Evolutionary conservation across 1,140 invertebrate genomes (phyloP).

Genomic region (Augochlora pura): DNA sequence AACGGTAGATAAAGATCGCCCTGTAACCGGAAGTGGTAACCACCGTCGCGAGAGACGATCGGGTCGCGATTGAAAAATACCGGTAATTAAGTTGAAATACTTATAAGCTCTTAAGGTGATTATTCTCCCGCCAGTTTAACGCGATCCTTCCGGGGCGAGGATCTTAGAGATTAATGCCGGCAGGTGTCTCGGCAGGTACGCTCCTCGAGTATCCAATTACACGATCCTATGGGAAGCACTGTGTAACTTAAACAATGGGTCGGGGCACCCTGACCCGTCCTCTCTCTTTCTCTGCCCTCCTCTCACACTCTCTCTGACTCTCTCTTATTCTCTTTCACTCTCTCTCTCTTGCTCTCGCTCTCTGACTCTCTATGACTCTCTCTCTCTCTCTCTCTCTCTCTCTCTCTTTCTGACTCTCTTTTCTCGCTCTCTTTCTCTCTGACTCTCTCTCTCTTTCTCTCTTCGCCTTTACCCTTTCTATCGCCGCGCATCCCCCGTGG

Average conservation of each 20-base stretch:
- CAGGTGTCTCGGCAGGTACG: constrained; percentile 43
- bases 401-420: background rate
- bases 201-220: constrained; percentile 49
- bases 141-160: constrained; percentile 22
- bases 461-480: background rate
- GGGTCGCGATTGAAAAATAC: constrained; percentile 8
- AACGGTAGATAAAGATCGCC: background rate
- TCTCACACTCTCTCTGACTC: background rate
- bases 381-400: background rate
- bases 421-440: background rate
- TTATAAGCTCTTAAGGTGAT: constrained; percentile 42
- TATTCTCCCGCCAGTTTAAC: constrained; percentile 38
- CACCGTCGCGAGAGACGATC: background rate
- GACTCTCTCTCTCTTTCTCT: background rate
- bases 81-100: constrained; percentile 28
- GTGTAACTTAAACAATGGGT: constrained; percentile 38
- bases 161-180: constrained; percentile 38
- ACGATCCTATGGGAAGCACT: constrained; percentile 34
- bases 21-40: background rate
- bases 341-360: too few relatives aligned
- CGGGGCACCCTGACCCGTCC: constrained; percentile 6
- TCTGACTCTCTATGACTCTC: background rate
- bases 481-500: background rate
- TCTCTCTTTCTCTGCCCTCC: too few relatives aligned
- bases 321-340: background rate